Evolutionary conservation across 1,140 invertebrate genomes (phyloP), one percentile per base, ranked within the genome.

Genomic region (Eriosoma lanigerum): DNA sequence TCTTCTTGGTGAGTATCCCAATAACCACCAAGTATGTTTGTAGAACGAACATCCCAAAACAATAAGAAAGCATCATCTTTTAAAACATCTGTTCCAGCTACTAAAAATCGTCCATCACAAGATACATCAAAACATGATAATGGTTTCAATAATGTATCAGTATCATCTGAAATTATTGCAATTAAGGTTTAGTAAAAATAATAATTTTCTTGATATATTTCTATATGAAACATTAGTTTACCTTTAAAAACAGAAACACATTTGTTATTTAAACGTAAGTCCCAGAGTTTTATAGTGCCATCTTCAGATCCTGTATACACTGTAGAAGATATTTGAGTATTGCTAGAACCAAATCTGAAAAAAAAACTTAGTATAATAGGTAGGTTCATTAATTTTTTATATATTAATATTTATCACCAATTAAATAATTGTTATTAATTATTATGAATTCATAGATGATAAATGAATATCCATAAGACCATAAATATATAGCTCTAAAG

Each of bases 1-100:
- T 96, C 94, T 86, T 95, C 93, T 82, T 90, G 90, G 84, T 96
- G 94, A 38, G 91, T 92, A 83, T 96, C 92, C 90, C 91, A 93
- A 85, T 96, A 97, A 13, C 91, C 93, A 4, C 95, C 95, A 6
- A 96, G 85, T 17, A 93, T 86, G 82, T 89, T 89, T 1, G 88
- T 85, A 73, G 87, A 88, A 82, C 93, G 88, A 26, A 91, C 85
- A 86, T 96, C 94, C 92, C 93, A 96, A 86, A 96, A 96, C 52
- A 96, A 85, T 46, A 95, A 88, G 85, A 89, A 94, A 17, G 91
- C 88, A 84, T 94, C 92, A 54, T 89, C 89, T 81, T 90, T 88
- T 76, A 90, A 86, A 24, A 91, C 86, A 82, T 94, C 91, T 1
- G 92, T 94, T 19, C 94, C 94, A 52, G 90, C 92, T 85, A 92